These are phyloP conservation scores for Idaea straminata DNA, from an alignment of 2,888 invertebrate genomes.

Conservation along the genomic window DNA sequence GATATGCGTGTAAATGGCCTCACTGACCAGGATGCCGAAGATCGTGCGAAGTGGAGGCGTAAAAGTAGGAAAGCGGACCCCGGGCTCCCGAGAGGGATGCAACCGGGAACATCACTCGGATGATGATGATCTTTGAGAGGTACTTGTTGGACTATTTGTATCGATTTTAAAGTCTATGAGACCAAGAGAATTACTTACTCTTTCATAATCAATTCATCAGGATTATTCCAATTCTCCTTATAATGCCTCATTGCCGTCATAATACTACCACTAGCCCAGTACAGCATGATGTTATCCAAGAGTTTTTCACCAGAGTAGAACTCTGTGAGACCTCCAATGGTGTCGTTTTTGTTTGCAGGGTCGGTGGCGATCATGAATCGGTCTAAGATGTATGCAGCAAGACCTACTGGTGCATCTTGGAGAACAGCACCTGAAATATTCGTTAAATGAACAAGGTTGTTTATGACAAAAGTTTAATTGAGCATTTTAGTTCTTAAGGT, in stretches of 20 bases:
- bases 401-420: slow-evolving; percentile 88
- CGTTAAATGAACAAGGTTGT: not conserved
- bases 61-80: too few species aligned
- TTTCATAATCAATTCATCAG: slow-evolving; percentile 48
- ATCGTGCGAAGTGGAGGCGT: too few species aligned
- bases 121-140: too few species aligned
- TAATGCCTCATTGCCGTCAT: slow-evolving; percentile 79
- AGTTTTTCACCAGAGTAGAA: slow-evolving; percentile 55
- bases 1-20: too few species aligned
- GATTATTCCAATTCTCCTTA: slow-evolving; percentile 72
- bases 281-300: slow-evolving; percentile 78
- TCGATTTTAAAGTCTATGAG: not conserved
- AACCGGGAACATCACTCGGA: too few species aligned
- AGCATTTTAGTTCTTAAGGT: not conserved
- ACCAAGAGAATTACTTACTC: slow-evolving; percentile 50
- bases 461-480: not conserved
- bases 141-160: not conserved
- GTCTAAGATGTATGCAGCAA: slow-evolving; percentile 93
- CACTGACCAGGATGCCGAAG: too few species aligned
- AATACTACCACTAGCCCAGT: slow-evolving; percentile 74
- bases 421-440: slow-evolving; percentile 82
- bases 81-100: too few species aligned
- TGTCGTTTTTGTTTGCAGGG: slow-evolving; percentile 68
- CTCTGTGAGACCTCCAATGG: slow-evolving; percentile 82
- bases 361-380: slow-evolving; percentile 87